These are phyloP conservation scores for Tarsius wallacei DNA, from an alignment of 2,797 vertebrate species.

Conservation along the genomic window DNA sequence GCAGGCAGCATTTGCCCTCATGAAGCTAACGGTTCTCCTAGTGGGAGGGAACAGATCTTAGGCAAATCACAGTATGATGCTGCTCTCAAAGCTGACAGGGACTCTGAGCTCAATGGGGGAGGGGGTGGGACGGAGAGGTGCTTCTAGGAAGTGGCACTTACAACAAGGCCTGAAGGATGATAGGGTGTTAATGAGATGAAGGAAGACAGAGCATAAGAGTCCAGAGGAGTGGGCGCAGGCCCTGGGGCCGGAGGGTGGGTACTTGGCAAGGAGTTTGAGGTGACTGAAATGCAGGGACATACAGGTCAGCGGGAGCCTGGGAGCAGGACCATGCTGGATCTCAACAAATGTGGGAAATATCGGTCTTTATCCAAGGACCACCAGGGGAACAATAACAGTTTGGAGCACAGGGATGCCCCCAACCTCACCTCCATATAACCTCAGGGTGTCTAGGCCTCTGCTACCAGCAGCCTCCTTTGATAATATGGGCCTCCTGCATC, in stretches of 20 bases:
- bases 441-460: background rate
- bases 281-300: background rate
- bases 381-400: background rate
- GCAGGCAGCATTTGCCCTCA: background rate
- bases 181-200: background rate
- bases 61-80: background rate
- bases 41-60: background rate
- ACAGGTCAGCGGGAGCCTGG: background rate
- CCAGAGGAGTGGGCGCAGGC: background rate
- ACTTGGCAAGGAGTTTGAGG: background rate
- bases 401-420: background rate
- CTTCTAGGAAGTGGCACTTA: slow-evolving; percentile 13
- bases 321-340: background rate
- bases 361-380: background rate
- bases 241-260: background rate
- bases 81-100: background rate
- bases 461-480: background rate
- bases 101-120: background rate
- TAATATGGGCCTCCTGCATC: background rate
- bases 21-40: background rate
- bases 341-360: background rate
- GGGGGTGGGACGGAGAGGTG: background rate
- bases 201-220: background rate
- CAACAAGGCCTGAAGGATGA: background rate
- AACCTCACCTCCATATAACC: background rate